Conservation (phyloP, 2,888 invertebrate genomes). For the Biston stratarius region DNA sequence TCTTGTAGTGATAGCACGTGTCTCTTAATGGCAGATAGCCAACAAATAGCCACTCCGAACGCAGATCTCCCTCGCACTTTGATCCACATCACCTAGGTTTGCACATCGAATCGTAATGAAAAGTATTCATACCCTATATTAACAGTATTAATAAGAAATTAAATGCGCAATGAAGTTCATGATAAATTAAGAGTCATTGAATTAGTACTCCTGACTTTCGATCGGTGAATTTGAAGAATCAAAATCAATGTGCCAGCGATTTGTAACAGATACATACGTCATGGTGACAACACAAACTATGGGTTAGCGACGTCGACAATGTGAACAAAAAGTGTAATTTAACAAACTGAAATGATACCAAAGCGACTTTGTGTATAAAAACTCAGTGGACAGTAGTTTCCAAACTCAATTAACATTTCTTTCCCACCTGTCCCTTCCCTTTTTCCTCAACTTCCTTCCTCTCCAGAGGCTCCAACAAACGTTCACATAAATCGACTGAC, state of each 20-base stretch:
- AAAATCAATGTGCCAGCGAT: conserved; percentile 31
- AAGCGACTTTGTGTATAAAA: conserved; percentile 45
- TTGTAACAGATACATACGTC: conserved; percentile 41
- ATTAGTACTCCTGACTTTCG: background rate
- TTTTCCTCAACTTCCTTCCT: conserved; percentile 42
- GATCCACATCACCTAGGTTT: conserved; percentile 41
- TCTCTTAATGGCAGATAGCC: conserved; percentile 52
- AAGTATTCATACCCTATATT: conserved; percentile 3
- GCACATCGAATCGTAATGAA: conserved; percentile 17
- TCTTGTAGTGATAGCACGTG: conserved; percentile 54
- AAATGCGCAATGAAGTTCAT: conserved; percentile 15
- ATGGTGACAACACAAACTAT: conserved; percentile 43
- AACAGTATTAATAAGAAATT: conserved; percentile 15
- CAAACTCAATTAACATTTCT: conserved; percentile 49
- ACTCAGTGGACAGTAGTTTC: conserved; percentile 46
- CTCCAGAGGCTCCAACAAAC: conserved; percentile 43
- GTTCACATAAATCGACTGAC: conserved; percentile 64
- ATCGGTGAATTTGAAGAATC: conserved; percentile 54
- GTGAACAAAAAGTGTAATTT: conserved; percentile 30
- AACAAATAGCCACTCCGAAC: conserved; percentile 45
- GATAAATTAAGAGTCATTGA: background rate
- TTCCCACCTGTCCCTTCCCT: conserved; percentile 47
- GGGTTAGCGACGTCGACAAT: conserved; percentile 52
- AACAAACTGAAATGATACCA: conserved; percentile 45
- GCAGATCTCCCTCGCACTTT: conserved; percentile 47